Evolutionary conservation across 2,113 vertebrate genomes (phyloP).

Genomic region (Natator depressus): DNA sequence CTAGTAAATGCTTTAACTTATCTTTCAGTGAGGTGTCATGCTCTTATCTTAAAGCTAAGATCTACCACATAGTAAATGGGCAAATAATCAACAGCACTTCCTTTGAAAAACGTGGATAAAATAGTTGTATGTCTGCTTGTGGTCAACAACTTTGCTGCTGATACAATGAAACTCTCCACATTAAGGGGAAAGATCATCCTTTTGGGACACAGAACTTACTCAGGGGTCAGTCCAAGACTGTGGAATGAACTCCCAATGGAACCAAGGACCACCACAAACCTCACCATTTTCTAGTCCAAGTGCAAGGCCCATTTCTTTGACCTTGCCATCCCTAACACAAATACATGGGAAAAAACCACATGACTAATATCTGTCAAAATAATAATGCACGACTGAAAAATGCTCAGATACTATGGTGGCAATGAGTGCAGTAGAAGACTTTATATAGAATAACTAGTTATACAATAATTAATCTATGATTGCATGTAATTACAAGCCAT

Average conservation of each 20-base stretch:
- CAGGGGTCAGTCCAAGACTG: not conserved
- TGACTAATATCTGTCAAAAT: not conserved
- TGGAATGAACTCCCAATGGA: not conserved
- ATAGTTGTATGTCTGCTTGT: not conserved
- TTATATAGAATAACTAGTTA: not conserved
- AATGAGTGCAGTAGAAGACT: not conserved
- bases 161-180: not conserved
- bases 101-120: not conserved
- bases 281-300: not conserved
- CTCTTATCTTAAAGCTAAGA: not conserved
- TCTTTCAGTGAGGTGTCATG: not conserved
- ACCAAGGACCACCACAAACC: not conserved
- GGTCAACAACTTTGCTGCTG: not conserved
- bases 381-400: not conserved
- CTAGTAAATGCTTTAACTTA: not conserved
- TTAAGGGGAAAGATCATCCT: not conserved
- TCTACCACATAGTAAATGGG: not conserved
- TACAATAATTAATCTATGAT: not conserved
- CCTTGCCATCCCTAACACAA: not conserved
- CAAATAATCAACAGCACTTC: not conserved
- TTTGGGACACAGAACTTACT: not conserved
- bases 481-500: not conserved
- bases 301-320: not conserved
- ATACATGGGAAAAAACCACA: not conserved
- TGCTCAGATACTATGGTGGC: not conserved